Conservation (phyloP, 1,140 invertebrate genomes). For the Drosophila lacteicornis region DNA sequence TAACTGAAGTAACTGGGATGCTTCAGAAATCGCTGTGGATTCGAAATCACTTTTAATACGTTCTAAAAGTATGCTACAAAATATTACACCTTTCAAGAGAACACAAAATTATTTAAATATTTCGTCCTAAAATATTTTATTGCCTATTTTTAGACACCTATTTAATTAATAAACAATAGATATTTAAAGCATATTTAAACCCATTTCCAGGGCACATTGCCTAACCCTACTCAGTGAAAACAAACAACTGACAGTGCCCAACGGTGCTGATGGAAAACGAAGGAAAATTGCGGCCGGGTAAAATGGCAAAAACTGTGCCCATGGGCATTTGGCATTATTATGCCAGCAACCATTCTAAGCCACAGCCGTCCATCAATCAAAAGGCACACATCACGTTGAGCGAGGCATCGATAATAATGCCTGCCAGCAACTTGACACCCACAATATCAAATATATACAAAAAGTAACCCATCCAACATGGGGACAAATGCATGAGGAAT, state of each 20-base stretch:
- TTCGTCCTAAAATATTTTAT: too few species aligned
- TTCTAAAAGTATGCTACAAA: neutral
- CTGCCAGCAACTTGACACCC: conserved; percentile 56
- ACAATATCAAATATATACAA: conserved; percentile 38
- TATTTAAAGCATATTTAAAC: neutral
- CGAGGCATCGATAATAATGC: conserved; percentile 47
- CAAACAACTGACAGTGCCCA: conserved; percentile 13
- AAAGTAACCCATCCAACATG: conserved; percentile 30
- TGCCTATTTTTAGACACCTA: neutral
- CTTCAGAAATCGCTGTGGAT: neutral
- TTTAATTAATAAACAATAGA: neutral
- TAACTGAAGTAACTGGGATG: neutral
- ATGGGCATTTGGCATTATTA: conserved; percentile 37
- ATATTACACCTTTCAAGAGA: neutral
- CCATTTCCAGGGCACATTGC: neutral
- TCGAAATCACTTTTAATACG: neutral
- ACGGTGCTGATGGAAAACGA: conserved; percentile 27
- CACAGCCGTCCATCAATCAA: conserved; percentile 58
- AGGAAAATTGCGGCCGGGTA: conserved; percentile 11
- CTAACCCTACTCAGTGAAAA: conserved; percentile 15
- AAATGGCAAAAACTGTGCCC: conserved; percentile 14
- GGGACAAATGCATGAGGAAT: conserved; percentile 28
- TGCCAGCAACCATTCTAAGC: conserved; percentile 33
- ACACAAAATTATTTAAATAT: neutral
- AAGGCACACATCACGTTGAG: conserved; percentile 31